phyloP scores from a whole-genome alignment of 2,888 invertebrate genomes.

The Heliconius aoede region DNA sequence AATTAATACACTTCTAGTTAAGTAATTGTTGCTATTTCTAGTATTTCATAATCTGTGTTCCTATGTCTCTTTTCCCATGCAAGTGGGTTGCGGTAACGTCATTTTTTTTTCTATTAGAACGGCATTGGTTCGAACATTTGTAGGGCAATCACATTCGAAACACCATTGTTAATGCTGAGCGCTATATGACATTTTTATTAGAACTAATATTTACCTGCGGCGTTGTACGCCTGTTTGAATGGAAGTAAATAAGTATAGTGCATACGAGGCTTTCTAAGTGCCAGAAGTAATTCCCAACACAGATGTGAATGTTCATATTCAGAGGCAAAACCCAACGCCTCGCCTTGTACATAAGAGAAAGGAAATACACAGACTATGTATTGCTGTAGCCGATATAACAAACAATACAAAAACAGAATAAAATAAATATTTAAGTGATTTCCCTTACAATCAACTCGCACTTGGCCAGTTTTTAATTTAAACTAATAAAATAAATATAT shows the following conservation, averaged over 20 bases:
- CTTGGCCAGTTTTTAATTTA: not conserved
- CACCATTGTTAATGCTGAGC: slow-evolving; percentile 16
- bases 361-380: no score
- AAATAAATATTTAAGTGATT: no score
- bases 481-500: slow-evolving; percentile 33
- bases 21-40: slow-evolving; percentile 2
- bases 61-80: slow-evolving; percentile 37
- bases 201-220: not conserved
- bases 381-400: no score
- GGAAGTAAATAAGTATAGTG: no score
- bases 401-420: no score
- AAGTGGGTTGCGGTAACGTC: slow-evolving; percentile 37
- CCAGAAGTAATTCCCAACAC: no score
- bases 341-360: no score
- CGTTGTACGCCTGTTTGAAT: no score
- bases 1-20: not conserved
- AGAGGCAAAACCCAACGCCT: no score
- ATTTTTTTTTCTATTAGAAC: slow-evolving; percentile 31
- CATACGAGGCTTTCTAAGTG: no score
- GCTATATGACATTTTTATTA: not conserved
- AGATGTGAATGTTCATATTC: no score
- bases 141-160: slow-evolving; percentile 40
- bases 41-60: not conserved
- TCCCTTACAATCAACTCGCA: no score
- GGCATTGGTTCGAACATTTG: slow-evolving; percentile 42